phyloP scores from a whole-genome alignment of 2,797 vertebrate species.

The Danio albolineatus region DNA sequence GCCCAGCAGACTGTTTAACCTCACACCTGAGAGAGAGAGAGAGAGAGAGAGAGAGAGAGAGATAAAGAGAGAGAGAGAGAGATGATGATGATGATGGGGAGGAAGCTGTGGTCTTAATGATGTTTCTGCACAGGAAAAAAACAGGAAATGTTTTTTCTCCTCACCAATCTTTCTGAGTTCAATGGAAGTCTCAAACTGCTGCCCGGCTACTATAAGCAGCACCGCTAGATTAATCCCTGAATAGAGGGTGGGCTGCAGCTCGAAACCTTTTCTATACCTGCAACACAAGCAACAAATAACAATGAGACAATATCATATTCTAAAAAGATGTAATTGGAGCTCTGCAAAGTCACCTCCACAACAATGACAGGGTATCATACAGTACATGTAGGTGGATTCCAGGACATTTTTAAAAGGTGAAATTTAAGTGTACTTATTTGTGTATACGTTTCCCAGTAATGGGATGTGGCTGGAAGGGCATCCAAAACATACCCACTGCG shows the following conservation, averaged over 20 bases:
- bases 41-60: background rate
- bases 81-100: too few species aligned
- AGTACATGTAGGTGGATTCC: too few species aligned
- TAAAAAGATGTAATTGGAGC: background rate
- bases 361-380: too few species aligned
- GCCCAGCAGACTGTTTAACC: conserved; percentile 91
- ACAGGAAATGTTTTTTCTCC: background rate
- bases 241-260: conserved; percentile 93
- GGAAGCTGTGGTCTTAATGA: background rate
- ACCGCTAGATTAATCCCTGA: conserved; percentile 94
- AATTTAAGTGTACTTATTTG: too few species aligned
- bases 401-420: too few species aligned
- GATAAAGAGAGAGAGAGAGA: background rate
- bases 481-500: too few species aligned
- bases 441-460: too few species aligned
- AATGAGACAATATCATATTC: background rate
- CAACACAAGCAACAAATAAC: conserved; percentile 16
- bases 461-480: too few species aligned
- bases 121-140: background rate
- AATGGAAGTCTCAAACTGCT: conserved; percentile 94
- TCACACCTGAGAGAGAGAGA: conserved; percentile 81
- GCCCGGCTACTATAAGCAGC: conserved; percentile 90
- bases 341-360: background rate
- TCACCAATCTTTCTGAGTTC: conserved; percentile 97
- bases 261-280: conserved; percentile 97